Evolutionary conservation across 1,140 invertebrate genomes (phyloP).

Genomic region (Vanessa atalanta): DNA sequence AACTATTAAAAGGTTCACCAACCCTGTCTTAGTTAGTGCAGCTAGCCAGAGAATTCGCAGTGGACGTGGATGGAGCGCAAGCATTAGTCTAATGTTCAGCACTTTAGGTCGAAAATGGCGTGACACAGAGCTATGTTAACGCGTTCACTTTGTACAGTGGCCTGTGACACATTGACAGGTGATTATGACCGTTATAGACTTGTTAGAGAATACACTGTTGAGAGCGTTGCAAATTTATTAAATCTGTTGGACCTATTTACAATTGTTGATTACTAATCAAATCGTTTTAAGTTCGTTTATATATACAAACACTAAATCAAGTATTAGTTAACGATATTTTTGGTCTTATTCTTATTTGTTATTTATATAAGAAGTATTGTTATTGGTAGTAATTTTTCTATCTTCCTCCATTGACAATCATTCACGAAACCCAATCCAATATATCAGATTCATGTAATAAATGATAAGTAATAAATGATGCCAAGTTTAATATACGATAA

Average conservation of each 20-base stretch:
- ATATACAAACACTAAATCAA: neutral
- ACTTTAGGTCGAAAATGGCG: conserved; percentile 62
- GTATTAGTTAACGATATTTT: conserved; percentile 2
- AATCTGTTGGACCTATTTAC: conserved; percentile 52
- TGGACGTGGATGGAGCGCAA: conserved; percentile 61
- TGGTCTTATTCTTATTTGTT: conserved; percentile 2
- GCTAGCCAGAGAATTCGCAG: conserved; percentile 56
- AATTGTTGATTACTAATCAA: conserved; percentile 18
- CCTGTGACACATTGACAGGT: conserved; percentile 58
- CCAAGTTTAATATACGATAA: conserved; percentile 12
- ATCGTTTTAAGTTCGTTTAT: neutral
- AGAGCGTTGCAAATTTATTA: conserved; percentile 52
- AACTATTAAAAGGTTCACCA: conserved; percentile 32
- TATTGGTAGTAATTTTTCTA: conserved; percentile 32
- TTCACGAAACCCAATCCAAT: conserved; percentile 27
- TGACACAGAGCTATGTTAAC: conserved; percentile 49
- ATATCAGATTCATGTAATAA: conserved; percentile 10
- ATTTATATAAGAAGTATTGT: conserved; percentile 14
- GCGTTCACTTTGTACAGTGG: conserved; percentile 51
- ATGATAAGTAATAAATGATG: neutral
- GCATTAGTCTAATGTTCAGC: conserved; percentile 67
- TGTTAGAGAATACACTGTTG: conserved; percentile 41
- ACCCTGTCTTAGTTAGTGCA: conserved; percentile 49
- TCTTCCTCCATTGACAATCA: conserved; percentile 27
- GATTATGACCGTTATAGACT: conserved; percentile 66